Base-by-base conservation (phyloP, 1,140 invertebrate genomes). In the Drosophila suzukii region DNA sequence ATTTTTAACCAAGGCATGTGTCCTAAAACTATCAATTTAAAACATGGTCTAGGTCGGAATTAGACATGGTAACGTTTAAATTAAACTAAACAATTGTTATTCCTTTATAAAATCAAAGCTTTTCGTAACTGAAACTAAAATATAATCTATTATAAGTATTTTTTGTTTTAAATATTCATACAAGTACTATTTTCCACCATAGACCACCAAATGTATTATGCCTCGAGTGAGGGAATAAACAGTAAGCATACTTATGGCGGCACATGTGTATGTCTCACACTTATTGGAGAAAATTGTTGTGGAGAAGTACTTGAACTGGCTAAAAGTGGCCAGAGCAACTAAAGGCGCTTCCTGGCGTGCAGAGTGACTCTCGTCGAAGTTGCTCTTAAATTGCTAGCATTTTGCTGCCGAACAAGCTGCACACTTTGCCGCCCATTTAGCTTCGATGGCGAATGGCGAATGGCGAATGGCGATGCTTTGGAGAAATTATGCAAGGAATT, bases 401-500 rank as follows among this genome's bases (percentile, higher is more conserved):
- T 73, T 78, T 46, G 38, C 77, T 53, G 74, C 78, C 75, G 55
- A 66, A 50, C 60, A 78, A 39, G 67, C 78, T 73, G 54, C 51
- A 63, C 60, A 63, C 41, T 63, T 62, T 43, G 55, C 50, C 50
- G 32, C 32, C 50, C 50, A 20, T 53, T 78, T 74, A 54, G 32
- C 50, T 81, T 79, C 63, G 68, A 70, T 71, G 74, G 63, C 49
- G 30, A 51, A 51, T 34, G 49, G 30, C 47, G 63, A 68, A 70
- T 71, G 74, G 63, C 49, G 30, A 51, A 51, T 34, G 49, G 30
- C 47, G 63, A 68, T 77, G 67, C 60, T 60, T 63, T 20, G 51
- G 38, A 43, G 78, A 81, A 89, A 88, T 89, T 84, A 88, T 88
- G 84, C 84, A 84, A 88, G 80, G 83, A 89, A 88, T 88, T 81